A percentile compares a stretch with the other conserved stretches of the same genome.
phyloP scores from a whole-genome alignment of 2,888 invertebrate species.

The Folsomia candida region DNA sequence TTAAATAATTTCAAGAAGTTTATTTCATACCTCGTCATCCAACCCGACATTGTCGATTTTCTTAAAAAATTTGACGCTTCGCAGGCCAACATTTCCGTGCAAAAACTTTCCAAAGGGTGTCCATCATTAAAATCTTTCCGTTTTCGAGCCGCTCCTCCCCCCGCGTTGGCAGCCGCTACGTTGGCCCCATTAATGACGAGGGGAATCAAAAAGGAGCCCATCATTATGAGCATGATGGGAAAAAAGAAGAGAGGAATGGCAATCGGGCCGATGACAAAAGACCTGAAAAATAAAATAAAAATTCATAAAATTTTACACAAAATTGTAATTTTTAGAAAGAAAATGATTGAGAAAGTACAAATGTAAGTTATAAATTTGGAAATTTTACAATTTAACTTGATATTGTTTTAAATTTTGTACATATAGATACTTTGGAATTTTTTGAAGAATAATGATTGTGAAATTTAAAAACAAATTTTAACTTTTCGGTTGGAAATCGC shows the following conservation, averaged over 20 bases:
- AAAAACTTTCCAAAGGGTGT: neutral
- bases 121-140: neutral
- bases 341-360: no score
- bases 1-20: no score
- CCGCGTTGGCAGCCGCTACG: slow-evolving; percentile 9
- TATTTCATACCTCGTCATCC: neutral
- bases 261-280: slow-evolving; percentile 35
- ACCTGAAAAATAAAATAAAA: no score
- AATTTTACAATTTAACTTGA: no score
- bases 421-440: no score
- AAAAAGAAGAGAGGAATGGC: slow-evolving; percentile 28
- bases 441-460: no score
- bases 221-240: slow-evolving; percentile 24
- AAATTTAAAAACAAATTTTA: no score
- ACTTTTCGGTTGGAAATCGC: no score
- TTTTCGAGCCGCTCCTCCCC: neutral
- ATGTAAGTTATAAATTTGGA: no score
- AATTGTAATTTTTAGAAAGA: no score
- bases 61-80: slow-evolving; percentile 9
- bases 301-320: no score
- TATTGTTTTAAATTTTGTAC: no score
- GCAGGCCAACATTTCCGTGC: slow-evolving; percentile 19
- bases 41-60: neutral
- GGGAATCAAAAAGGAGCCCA: slow-evolving; percentile 27
- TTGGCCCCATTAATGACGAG: slow-evolving; percentile 31